A percentile compares a stretch with the other conserved stretches of the same genome.
These are phyloP conservation scores for Bradypus variegatus DNA, from an alignment of 2,797 vertebrate species.

Conservation along the genomic window DNA sequence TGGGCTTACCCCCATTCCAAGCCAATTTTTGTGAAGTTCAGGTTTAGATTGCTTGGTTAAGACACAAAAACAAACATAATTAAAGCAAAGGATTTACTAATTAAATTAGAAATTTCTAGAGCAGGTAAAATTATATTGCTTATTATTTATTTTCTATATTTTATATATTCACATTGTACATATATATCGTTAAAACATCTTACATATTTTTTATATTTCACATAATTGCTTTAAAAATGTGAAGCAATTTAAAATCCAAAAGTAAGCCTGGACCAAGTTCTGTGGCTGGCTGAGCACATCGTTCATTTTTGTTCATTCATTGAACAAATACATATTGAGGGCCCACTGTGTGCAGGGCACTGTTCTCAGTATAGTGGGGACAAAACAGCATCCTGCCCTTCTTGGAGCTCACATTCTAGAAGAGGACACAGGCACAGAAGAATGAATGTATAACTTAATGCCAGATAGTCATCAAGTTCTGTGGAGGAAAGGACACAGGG, in stretches of 20 bases:
- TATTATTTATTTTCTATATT: not conserved
- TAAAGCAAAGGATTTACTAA: not conserved
- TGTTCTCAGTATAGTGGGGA: not conserved
- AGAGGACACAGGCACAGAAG: not conserved
- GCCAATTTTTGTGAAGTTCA: not conserved
- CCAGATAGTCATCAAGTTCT: too few relatives aligned
- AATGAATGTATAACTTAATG: rapidly evolving
- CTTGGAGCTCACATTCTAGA: rapidly evolving
- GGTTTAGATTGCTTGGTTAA: not conserved
- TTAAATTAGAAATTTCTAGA: not conserved
- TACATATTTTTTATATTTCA: not conserved
- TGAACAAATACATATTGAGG: not conserved
- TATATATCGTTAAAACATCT: not conserved
- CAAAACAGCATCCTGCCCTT: too few relatives aligned
- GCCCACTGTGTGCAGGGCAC: not conserved
- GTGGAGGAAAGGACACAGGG: not conserved
- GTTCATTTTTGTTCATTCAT: not conserved
- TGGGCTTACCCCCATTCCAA: rapidly evolving
- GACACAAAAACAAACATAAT: not conserved
- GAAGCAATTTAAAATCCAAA: not conserved
- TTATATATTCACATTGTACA: not conserved
- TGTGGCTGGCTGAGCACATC: not conserved
- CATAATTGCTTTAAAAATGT: constrained; percentile 4
- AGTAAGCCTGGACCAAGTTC: not conserved
- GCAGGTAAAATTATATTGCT: not conserved